Evolutionary conservation across 1,140 invertebrate genomes (phyloP), one percentile per base, ranked within the genome.

Genomic region (Aphelinus certus): DNA sequence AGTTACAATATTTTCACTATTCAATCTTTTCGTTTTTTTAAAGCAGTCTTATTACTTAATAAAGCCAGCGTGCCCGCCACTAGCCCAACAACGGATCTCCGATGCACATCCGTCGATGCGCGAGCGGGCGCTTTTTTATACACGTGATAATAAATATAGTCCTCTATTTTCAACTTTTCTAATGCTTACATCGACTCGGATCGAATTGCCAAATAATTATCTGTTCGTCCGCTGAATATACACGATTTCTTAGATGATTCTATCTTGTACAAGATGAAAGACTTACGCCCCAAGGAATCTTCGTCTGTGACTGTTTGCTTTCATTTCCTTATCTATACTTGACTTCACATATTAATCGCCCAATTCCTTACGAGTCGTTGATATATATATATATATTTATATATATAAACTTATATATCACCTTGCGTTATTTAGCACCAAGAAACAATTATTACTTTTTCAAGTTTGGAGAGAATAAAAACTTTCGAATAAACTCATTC

Each of bases 31-130:
- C 77, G 65, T 82, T 78, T 81, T 83, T 78, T 81, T 83, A 81
- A 85, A 84, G 82, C 83, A 85, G 83, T 85, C 83, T 85, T 84
- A 71, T 76, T 71, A 60, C 56, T 46, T 76, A 71, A 71, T 76
- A 67, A 76, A 76, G 75, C 75, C 63, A 71, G 10, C 1, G 62
- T 60, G 67, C 67, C 43, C 46, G 9, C 78, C 76, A 58, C 73
- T 62, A 81, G 56, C 53, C 26, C 26, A 26, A 26, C 45, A 48
- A 26, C 9, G 53, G 46, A 49, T 7, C 26, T 63, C 45, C 51
- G 51, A 56, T 5, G 43, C 26, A 26, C 1, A 26, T 51, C 53
- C 73, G 42, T 61, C 55, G 51, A 70, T 53, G 26, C n/a, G 26
- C 26, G 5, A n/a, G 45, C 7, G 10, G 56, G 51, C 73, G 58